phyloP scores from a whole-genome alignment of 92 coral and sea anemone species.

The Nematostella vectensis region DNA sequence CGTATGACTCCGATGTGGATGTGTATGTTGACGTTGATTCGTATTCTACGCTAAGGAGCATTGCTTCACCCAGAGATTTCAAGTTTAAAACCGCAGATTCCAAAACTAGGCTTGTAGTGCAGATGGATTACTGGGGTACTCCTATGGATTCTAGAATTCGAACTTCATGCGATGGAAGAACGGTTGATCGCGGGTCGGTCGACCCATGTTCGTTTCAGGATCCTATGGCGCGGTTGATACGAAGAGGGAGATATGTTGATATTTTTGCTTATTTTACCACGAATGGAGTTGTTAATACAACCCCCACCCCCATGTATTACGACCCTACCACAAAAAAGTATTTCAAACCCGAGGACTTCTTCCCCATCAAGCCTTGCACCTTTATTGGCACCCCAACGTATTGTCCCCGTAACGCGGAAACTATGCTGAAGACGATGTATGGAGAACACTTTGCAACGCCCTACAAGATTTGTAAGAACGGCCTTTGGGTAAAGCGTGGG shows the following conservation, averaged over 20 bases:
- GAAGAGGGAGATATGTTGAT: conserved; percentile 16
- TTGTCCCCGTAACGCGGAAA: conserved; percentile 12
- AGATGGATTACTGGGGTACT: conserved; percentile 5
- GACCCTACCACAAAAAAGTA: conserved; percentile 12
- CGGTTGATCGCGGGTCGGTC: conserved; percentile 5
- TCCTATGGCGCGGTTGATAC: conserved; percentile 27
- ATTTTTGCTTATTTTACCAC: conserved; percentile 10
- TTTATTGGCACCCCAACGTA: conserved; percentile 6
- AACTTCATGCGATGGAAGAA: conserved; percentile 24
- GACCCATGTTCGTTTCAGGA: conserved; percentile 36
- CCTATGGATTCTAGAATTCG: conserved; percentile 23
- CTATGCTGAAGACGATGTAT: conserved; percentile 12
- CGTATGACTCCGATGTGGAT: conserved; percentile 33
- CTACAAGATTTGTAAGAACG: conserved; percentile 13
- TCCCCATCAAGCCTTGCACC: conserved; percentile 15
- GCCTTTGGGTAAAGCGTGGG: conserved; percentile 19
- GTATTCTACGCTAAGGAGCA: conserved; percentile 3
- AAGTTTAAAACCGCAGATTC: conserved; percentile 9
- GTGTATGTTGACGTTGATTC: conserved; percentile 12
- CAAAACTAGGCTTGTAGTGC: conserved; percentile 13
- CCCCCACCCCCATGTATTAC: not conserved
- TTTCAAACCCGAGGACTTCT: conserved; percentile 14
- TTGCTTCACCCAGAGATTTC: conserved; percentile 18
- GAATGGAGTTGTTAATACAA: not conserved
- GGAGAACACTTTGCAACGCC: conserved; percentile 18